Base-by-base conservation (phyloP, 2,113 vertebrate genomes). In the Verasper variegatus region DNA sequence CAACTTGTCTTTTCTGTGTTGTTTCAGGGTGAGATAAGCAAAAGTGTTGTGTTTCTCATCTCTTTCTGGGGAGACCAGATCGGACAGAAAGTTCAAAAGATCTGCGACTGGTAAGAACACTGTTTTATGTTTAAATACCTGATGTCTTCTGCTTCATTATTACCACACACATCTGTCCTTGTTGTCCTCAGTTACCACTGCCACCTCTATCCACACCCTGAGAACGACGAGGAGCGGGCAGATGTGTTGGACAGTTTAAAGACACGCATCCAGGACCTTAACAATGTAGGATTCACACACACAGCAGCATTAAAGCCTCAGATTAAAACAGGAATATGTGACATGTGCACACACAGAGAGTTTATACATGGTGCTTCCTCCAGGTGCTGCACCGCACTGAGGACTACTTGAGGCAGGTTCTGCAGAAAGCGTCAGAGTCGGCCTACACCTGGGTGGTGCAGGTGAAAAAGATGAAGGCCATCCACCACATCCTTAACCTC, bases 41-140 rank as follows among this genome's bases (percentile, higher is more conserved):
- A 96, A 81, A 98, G 94, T 86, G 95, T 96, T 9, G 97, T 97
- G 60, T 99, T 99, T 85, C 94, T 99, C 72, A 96, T 99, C 76
- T 99, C 97, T 42, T 99, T 97, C 42, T 99, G 97, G 97, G 98
- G 98, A 24, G 98, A 99, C 68, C 97, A 99, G 88, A 98, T 99
- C 15, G 97, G 98, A 66, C 96, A 97, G 83, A 99, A 99, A 88
- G 97, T 99, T 13, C 97, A 98, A 92, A 99, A 98, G 91, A 98
- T 99, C 76, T 99, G 98, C 56, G 97, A 99, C 26, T 98, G 97
- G 97, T 99, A 89, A 96, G 96, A 59, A 31, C 5, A 3, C 8
- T n/a, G 15, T n/a, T 49, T 24, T 3, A 58, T 0, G 17, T 60
- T 9, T 23, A 1, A 35, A 0, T 2, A 1, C 0, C 20, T 37